Evolutionary conservation across 2,888 invertebrate genomes (phyloP).

Genomic region (Hirtodrosophila duncani): DNA sequence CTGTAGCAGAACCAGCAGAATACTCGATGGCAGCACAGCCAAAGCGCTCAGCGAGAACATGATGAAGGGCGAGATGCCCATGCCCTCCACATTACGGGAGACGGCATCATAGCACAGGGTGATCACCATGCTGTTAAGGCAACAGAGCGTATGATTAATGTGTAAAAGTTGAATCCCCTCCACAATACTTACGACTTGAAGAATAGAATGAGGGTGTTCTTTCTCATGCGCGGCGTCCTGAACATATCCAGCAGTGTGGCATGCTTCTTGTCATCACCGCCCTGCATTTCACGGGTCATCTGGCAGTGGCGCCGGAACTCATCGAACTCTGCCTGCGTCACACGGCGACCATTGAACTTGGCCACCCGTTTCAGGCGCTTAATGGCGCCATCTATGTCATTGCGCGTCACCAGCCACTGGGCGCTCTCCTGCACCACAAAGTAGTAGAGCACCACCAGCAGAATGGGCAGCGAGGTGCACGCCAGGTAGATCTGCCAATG

Average conservation of each 20-base stretch:
- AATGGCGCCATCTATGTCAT: conserved; percentile 80
- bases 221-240: conserved; percentile 80
- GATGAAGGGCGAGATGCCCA: conserved; percentile 80
- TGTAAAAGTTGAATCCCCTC: no score
- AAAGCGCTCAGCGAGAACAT: conserved; percentile 81
- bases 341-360: conserved; percentile 79
- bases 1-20: conserved; percentile 75
- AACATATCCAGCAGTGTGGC: conserved; percentile 79
- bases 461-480: conserved; percentile 80
- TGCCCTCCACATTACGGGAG: conserved; percentile 81
- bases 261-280: conserved; percentile 72
- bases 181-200: conserved; percentile 83
- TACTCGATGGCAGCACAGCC: conserved; percentile 80
- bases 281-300: conserved; percentile 73
- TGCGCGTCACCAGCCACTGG: conserved; percentile 81
- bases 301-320: conserved; percentile 77
- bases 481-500: conserved; percentile 80
- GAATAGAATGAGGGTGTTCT: conserved; percentile 80
- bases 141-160: neutral
- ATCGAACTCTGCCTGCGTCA: conserved; percentile 77
- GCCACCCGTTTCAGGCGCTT: conserved; percentile 80
- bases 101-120: conserved; percentile 82
- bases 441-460: conserved; percentile 79
- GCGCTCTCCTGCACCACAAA: conserved; percentile 82
- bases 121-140: conserved; percentile 80